Conservation (phyloP, 2,113 vertebrate species). For the Periophthalmus modestus region DNA sequence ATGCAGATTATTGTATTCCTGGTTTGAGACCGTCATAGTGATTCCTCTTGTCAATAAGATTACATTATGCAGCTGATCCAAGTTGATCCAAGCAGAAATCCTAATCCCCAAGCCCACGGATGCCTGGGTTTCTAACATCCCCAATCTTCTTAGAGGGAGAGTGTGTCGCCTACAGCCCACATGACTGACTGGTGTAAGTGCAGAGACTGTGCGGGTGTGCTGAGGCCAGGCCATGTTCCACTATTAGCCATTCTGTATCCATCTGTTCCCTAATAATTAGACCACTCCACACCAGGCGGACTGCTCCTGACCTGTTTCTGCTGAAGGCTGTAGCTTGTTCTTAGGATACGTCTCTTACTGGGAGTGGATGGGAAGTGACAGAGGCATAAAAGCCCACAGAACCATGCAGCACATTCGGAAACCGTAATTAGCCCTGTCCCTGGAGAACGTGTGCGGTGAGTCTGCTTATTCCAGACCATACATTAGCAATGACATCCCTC, state of each 20-base stretch:
- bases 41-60: conserved; percentile 65
- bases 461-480: conserved; percentile 68
- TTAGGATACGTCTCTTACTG: conserved; percentile 76
- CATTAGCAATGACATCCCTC: conserved; percentile 71
- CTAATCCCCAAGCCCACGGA: conserved; percentile 60
- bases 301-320: conserved; percentile 73
- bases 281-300: conserved; percentile 71
- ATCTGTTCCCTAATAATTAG: conserved; percentile 74
- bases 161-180: conserved; percentile 27
- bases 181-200: conserved; percentile 19
- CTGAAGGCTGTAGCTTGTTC: conserved; percentile 70
- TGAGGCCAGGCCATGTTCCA: conserved; percentile 20
- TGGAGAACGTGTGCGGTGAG: conserved; percentile 64
- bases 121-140: conserved; percentile 51
- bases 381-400: conserved; percentile 73
- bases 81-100: conserved; percentile 63
- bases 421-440: conserved; percentile 77
- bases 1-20: conserved; percentile 63
- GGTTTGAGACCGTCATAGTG: conserved; percentile 49
- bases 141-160: conserved; percentile 59
- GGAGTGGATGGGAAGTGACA: conserved; percentile 77
- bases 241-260: conserved; percentile 53
- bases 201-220: conserved; percentile 14
- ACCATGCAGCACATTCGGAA: conserved; percentile 73
- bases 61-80: conserved; percentile 69